Evolutionary conservation across 2,888 invertebrate species (phyloP).

Genomic region (Orthosia incerta): DNA sequence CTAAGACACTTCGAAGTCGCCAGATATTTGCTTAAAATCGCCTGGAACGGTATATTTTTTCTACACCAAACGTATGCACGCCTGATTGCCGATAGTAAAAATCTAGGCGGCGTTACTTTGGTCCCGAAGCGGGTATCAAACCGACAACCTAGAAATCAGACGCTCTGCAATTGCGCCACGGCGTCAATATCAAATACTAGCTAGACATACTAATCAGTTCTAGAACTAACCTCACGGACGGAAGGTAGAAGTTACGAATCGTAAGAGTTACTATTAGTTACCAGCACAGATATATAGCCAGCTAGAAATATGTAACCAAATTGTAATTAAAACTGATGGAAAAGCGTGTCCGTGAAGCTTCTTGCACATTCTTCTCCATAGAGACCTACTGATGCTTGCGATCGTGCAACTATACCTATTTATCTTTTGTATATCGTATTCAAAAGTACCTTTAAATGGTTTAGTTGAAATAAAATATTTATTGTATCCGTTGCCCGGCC

Average conservation of each 20-base stretch:
- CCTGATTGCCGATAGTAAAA: background rate
- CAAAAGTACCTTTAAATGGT: no score
- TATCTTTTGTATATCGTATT: no score
- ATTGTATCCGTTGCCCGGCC: no score
- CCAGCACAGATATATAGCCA: no score
- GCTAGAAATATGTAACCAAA: no score
- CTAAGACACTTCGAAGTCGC: background rate
- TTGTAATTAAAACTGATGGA: no score
- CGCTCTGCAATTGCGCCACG: constrained; percentile 21
- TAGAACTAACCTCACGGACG: background rate
- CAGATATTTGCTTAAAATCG: background rate
- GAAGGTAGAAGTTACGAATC: background rate
- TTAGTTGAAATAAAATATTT: no score
- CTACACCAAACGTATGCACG: background rate
- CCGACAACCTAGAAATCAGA: constrained; percentile 19
- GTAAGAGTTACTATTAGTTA: background rate
- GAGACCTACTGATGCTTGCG: no score
- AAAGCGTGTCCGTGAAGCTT: no score
- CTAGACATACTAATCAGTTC: constrained; percentile 14
- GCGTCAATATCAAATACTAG: background rate
- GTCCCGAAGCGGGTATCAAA: constrained; percentile 21
- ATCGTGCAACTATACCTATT: no score
- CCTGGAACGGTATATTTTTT: background rate
- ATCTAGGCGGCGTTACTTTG: constrained; percentile 1
- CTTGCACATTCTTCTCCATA: no score